These are phyloP conservation scores for Clavelina lepadiformis DNA, from an alignment of 23 tunicate genomes.

Conservation along the genomic window DNA sequence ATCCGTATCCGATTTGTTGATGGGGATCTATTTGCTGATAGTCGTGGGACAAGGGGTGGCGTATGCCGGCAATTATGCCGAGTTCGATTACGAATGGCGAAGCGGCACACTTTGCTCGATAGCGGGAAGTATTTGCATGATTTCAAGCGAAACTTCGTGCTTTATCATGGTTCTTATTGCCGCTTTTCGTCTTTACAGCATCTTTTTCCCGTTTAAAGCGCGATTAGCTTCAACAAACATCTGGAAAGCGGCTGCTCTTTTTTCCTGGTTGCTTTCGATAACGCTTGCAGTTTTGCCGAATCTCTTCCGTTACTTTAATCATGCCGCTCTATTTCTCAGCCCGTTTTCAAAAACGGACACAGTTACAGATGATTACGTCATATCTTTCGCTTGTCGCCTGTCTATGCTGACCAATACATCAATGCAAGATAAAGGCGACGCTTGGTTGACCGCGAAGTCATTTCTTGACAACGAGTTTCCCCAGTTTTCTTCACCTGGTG, in stretches of 20 bases:
- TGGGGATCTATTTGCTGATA: conserved; percentile 60
- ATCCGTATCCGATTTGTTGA: conserved; percentile 49
- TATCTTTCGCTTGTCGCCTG: background rate
- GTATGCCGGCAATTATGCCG: conserved; percentile 38
- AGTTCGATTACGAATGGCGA: conserved; percentile 46
- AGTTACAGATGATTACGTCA: background rate
- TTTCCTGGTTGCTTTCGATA: conserved; percentile 6
- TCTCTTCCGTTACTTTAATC: background rate
- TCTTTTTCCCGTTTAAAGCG: too few species aligned
- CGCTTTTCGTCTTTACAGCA: too few species aligned
- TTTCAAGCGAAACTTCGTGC: conserved; percentile 66
- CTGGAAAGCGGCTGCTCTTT: too few species aligned
- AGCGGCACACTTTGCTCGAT: conserved; percentile 23
- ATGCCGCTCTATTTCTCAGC: too few species aligned
- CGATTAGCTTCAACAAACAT: too few species aligned
- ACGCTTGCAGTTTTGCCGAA: conserved; percentile 9
- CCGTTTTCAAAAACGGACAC: background rate
- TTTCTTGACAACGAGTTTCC: background rate
- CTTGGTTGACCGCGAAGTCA: background rate
- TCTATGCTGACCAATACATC: background rate
- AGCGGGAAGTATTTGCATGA: conserved; percentile 34
- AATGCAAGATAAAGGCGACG: background rate
- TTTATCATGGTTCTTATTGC: too few species aligned
- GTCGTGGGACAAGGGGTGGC: conserved; percentile 16
- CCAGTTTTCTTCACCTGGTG: background rate